These are phyloP conservation scores for Ardeotis arabs DNA, from an alignment of 2,113 vertebrate species.

Conservation along the genomic window DNA sequence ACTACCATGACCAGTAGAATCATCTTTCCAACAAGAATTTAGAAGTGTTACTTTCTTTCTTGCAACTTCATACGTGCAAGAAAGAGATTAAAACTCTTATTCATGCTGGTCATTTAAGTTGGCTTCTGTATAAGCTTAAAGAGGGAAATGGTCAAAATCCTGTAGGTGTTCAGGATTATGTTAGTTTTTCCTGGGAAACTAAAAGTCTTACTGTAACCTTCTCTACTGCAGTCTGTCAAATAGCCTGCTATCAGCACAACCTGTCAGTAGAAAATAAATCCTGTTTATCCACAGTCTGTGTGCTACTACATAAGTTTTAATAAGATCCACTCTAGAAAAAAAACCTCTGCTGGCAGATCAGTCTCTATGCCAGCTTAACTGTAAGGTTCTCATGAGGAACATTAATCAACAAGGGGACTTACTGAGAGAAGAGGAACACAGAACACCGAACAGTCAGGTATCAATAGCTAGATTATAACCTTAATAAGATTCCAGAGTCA, in stretches of 20 bases:
- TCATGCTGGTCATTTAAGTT: background rate
- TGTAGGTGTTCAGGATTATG: background rate
- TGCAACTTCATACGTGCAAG: background rate
- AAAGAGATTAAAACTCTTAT: background rate
- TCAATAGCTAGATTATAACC: background rate
- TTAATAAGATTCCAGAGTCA: background rate
- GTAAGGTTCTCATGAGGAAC: background rate
- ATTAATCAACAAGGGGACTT: background rate
- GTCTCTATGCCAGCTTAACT: background rate
- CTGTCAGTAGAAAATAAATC: background rate
- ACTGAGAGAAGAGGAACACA: background rate
- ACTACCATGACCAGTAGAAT: background rate
- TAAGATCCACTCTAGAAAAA: background rate
- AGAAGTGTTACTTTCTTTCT: background rate
- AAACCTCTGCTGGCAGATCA: background rate
- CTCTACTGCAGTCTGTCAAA: background rate
- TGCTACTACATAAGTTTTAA: background rate
- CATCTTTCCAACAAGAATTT: background rate
- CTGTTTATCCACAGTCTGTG: background rate
- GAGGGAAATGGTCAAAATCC: background rate
- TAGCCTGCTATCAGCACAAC: background rate
- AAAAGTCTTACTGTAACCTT: background rate
- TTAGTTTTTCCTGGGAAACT: background rate
- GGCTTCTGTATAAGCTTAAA: background rate
- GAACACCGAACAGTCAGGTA: background rate